These are phyloP conservation scores for Bruchidius siliquastri DNA, from an alignment of 2,888 invertebrate species.

Conservation along the genomic window DNA sequence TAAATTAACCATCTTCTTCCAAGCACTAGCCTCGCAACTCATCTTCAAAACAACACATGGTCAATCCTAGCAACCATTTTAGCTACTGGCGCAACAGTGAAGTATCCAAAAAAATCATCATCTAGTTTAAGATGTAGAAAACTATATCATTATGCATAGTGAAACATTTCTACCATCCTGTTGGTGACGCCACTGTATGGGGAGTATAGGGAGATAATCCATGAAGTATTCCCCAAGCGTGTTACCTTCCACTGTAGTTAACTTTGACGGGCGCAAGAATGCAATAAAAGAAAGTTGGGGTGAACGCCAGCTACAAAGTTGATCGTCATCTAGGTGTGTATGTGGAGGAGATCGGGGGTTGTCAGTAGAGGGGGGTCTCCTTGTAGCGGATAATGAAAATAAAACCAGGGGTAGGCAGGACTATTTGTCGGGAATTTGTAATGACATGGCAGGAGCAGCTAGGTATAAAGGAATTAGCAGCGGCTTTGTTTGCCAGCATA, in stretches of 20 bases:
- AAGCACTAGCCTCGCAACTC: no score
- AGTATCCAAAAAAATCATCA: no score
- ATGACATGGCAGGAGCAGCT: not conserved
- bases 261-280: conserved; percentile 43
- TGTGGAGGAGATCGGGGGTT: not conserved
- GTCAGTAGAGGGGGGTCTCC: not conserved
- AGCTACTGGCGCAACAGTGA: no score
- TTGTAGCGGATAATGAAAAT: not conserved
- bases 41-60: no score
- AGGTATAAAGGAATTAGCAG: not conserved
- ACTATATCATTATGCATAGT: no score
- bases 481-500: not conserved
- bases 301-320: conserved; percentile 20
- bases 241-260: conserved; percentile 42
- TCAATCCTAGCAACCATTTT: no score
- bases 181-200: no score
- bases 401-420: not conserved
- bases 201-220: not conserved
- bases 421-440: not conserved
- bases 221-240: conserved; percentile 34
- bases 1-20: no score
- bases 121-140: no score
- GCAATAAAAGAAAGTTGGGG: conserved; percentile 42
- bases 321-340: not conserved
- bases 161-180: no score